A percentile compares a stretch with the other conserved stretches of the same genome.
Evolutionary conservation across 92 coral and sea anemone species (phyloP).

Genomic region (Plumapathes pennacea): DNA sequence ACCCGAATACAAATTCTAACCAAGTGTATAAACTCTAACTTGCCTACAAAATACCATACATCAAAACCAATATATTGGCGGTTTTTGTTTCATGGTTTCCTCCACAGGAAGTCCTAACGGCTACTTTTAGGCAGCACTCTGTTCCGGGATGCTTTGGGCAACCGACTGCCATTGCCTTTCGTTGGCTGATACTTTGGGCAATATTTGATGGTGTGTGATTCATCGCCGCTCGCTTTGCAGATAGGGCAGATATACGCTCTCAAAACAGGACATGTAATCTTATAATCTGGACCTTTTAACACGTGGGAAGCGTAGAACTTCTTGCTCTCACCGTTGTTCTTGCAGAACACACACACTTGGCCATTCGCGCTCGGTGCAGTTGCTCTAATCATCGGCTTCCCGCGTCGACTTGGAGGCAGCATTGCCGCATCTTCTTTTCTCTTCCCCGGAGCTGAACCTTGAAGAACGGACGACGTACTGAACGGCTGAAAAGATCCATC

Average conservation of each 20-base stretch:
- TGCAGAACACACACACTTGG: constrained; percentile 99
- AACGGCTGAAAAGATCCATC: constrained; percentile 97
- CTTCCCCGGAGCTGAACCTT: constrained; percentile 73
- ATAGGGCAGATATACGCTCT: constrained; percentile 99
- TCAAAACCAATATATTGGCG: constrained; percentile 61
- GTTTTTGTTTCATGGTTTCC: constrained; percentile 62
- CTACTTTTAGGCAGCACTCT: constrained; percentile 85
- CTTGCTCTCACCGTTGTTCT: constrained; percentile 99
- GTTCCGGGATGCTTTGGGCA: constrained; percentile 75
- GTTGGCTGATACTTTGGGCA: constrained; percentile 99
- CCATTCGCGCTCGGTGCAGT: constrained; percentile 93
- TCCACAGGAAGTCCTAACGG: constrained; percentile 69
- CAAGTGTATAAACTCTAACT: constrained; percentile 76
- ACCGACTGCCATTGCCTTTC: constrained; percentile 84
- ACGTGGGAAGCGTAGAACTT: constrained; percentile 97
- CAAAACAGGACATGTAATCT: constrained; percentile 97
- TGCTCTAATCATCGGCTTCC: constrained; percentile 90
- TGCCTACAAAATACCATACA: constrained; percentile 81
- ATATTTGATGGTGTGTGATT: constrained; percentile 99
- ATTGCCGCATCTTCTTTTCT: constrained; percentile 71
- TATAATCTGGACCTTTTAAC: constrained; percentile 96
- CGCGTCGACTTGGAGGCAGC: constrained; percentile 95
- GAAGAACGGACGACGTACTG: constrained; percentile 81
- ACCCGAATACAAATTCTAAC: constrained; percentile 64
- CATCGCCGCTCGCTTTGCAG: constrained; percentile 99